Evolutionary conservation across 2,888 invertebrate genomes (phyloP).

Genomic region (Melanotus villosus): DNA sequence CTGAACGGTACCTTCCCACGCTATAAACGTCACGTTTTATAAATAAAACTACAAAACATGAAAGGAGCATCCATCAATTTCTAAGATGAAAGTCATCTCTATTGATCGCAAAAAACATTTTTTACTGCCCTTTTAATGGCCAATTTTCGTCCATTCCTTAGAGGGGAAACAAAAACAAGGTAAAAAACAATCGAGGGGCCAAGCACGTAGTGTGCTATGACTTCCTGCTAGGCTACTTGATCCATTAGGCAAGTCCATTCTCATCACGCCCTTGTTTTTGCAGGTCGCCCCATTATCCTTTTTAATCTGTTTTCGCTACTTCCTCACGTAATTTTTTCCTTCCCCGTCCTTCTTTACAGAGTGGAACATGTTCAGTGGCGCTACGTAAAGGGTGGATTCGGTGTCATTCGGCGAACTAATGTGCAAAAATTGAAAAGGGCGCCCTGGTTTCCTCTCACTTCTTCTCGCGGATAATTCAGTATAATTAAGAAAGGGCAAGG

Average conservation of each 20-base stretch:
- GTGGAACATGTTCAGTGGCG: conserved; percentile 6
- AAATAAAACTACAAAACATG: conserved; percentile 24
- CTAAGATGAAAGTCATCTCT: conserved; percentile 22
- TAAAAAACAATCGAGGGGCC: conserved; percentile 32
- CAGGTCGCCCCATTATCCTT: conserved; percentile 42
- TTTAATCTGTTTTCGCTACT: conserved; percentile 41
- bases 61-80: conserved; percentile 21
- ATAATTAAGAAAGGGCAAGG: conserved; percentile 41
- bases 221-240: conserved; percentile 40
- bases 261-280: conserved; percentile 44
- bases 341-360: conserved; percentile 13
- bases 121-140: conserved; percentile 35
- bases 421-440: conserved; percentile 29
- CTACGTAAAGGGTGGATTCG: conserved; percentile 13
- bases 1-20: not conserved
- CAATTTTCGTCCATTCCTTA: conserved; percentile 38
- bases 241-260: conserved; percentile 46
- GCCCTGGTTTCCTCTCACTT: conserved; percentile 15
- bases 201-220: conserved; percentile 38
- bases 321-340: conserved; percentile 33
- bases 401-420: conserved; percentile 9
- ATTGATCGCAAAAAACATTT: conserved; percentile 25
- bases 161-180: conserved; percentile 28
- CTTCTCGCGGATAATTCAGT: conserved; percentile 24
- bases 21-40: conserved; percentile 9